Base-by-base conservation (phyloP, 2,888 invertebrate genomes). In the Drosophila antonietae region DNA sequence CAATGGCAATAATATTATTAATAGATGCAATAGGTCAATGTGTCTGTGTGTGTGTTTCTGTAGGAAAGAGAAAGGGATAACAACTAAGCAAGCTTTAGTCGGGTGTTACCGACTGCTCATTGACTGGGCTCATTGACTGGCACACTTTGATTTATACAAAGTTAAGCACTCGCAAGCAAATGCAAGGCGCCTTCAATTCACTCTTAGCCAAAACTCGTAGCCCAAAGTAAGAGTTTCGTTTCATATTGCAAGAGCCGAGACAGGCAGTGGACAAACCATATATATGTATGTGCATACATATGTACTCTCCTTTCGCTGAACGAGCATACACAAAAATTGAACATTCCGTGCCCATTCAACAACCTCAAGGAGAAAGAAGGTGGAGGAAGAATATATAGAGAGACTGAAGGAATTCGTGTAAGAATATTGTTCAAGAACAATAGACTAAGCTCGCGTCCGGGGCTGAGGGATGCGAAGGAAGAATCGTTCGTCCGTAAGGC, bases 351-450 rank as follows among this genome's bases (percentile, higher is more conserved):
- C 9, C 28, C n/a, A 31, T 49, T 31, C 2, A 31, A n/a, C 9
- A 8, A 12, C 44, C 20, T 23, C 20, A 7, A 46, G 35, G 53
- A 43, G 23, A 39, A 33, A 46, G n/a, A 1, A 51, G 44, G 20
- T 41, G n/a, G 3, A 51, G 44, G 20, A 39, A 23, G 35, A 43
- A 23, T 14, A 12, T 18, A 15, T 23, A 3, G 20, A 12, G 33
- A 1, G 28, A 37, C 35, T 14, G 43, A 14, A 18, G 31, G 31
- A 49, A 46, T 23, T 63, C 39, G 46, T 51, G 44, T 41, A 46
- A 46, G 31, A 57, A 66, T 56, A 52, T 51, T 56, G 41, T 52
- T 39, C 28, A 68, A 85, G 86, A 82, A 82, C 88, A 82, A 82
- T 82, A 80, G 88, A 62, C 7, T 10, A 53, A 44, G 31, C 41